Evolutionary conservation across 2,797 vertebrate species (phyloP).

Genomic region (Trachops cirrhosus): DNA sequence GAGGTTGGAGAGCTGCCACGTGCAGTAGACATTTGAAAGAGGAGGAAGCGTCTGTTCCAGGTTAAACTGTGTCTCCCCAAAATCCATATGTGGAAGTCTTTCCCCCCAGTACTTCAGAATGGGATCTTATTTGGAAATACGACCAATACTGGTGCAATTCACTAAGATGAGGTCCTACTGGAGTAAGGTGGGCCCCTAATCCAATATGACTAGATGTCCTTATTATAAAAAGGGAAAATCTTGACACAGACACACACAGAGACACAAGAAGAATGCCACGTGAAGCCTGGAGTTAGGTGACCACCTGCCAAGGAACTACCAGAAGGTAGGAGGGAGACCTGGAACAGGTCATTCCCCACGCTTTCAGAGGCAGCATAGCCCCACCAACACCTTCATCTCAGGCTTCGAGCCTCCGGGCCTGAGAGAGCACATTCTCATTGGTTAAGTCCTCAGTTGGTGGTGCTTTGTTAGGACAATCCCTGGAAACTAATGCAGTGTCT

Average conservation of each 20-base stretch:
- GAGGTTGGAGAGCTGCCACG: background rate
- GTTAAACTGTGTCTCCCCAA: background rate
- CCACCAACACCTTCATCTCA: background rate
- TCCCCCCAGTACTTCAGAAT: background rate
- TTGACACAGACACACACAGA: background rate
- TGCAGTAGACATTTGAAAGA: background rate
- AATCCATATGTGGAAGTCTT: background rate
- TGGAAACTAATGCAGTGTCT: background rate
- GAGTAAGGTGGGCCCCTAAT: background rate
- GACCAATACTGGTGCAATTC: too few relatives aligned
- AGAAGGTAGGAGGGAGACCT: background rate
- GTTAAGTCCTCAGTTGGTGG: background rate
- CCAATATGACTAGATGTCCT: background rate
- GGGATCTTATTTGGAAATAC: background rate
- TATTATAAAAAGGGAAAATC: background rate
- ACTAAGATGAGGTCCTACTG: too few relatives aligned
- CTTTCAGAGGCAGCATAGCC: background rate
- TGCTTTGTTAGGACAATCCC: background rate
- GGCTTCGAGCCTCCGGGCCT: background rate
- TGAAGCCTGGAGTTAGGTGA: background rate
- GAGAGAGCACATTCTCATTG: background rate
- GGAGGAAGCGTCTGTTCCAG: background rate
- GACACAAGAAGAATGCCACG: background rate
- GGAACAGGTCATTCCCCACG: rapidly evolving
- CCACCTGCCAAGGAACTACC: background rate